Evolutionary conservation across 2,888 invertebrate genomes (phyloP).

Genomic region (Apamea epomidion): DNA sequence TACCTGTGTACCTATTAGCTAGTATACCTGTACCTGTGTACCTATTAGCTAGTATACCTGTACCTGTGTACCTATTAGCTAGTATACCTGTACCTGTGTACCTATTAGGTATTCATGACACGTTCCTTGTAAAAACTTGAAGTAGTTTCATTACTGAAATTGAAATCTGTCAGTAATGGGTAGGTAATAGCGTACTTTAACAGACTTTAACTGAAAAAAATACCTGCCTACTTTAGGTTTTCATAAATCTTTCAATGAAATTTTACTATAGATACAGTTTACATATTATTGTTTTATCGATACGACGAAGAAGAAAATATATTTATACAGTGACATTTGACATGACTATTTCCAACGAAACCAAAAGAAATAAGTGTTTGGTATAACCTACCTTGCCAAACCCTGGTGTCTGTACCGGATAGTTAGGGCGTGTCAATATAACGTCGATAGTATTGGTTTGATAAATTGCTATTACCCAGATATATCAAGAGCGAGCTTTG

Average conservation of each 20-base stretch:
- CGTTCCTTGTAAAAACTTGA: conserved; percentile 9
- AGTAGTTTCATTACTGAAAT: conserved; percentile 13
- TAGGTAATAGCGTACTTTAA: neutral
- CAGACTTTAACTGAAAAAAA: conserved; percentile 2
- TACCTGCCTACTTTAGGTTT: neutral
- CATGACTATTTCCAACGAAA: conserved; percentile 3
- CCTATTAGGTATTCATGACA: conserved; percentile 13
- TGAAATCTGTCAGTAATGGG: conserved; percentile 20
- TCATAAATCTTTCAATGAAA: conserved; percentile 8
- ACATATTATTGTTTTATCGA: neutral
- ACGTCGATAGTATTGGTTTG: conserved; percentile 52
- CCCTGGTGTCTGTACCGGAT: conserved; percentile 36
- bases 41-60: conserved; percentile 5
- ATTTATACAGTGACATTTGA: neutral
- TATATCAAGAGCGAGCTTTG: conserved; percentile 45
- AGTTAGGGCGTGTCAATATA: conserved; percentile 55
- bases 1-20: neutral
- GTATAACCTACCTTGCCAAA: conserved; percentile 24
- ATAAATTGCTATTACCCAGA: conserved; percentile 58
- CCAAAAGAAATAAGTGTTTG: conserved; percentile 23
- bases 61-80: too few species aligned
- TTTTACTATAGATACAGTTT: neutral
- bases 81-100: neutral
- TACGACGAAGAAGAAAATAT: neutral
- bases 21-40: conserved; percentile 1